A percentile compares a stretch with the other conserved stretches of the same genome.
Conservation (phyloP, 2,113 vertebrate genomes). For the Ictalurus furcatus region DNA sequence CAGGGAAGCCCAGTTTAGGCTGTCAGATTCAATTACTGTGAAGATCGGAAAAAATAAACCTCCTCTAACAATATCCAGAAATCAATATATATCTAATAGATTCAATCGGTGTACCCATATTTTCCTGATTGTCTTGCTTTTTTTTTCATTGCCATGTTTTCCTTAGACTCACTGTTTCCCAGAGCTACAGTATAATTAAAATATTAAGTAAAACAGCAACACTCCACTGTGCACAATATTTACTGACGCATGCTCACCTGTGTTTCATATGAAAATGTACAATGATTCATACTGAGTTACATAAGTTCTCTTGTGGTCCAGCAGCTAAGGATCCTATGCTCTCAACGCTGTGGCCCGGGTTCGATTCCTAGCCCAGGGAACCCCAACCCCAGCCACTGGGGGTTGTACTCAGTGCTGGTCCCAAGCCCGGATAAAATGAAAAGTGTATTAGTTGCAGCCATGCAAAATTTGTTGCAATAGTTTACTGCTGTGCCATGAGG, state of each 20-base stretch:
- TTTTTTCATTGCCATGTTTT: neutral
- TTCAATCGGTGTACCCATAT: conserved; percentile 29
- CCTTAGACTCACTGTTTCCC: neutral
- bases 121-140: conserved; percentile 11
- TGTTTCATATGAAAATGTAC: conserved; percentile 24
- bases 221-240: neutral
- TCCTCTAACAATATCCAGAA: conserved; percentile 28
- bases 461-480: neutral
- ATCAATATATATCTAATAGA: neutral
- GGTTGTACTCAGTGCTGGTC: no score
- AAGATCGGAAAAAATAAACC: conserved; percentile 42
- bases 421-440: no score
- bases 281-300: neutral
- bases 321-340: no score
- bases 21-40: conserved; percentile 46
- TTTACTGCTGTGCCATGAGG: conserved; percentile 11
- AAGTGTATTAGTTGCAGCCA: neutral
- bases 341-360: no score
- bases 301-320: no score
- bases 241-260: neutral
- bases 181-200: neutral
- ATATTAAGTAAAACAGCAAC: conserved; percentile 14
- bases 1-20: conserved; percentile 45
- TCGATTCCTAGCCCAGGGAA: no score
- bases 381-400: no score